Evolutionary conservation across 2,797 vertebrate genomes (phyloP).

Genomic region (Cuniculus paca): DNA sequence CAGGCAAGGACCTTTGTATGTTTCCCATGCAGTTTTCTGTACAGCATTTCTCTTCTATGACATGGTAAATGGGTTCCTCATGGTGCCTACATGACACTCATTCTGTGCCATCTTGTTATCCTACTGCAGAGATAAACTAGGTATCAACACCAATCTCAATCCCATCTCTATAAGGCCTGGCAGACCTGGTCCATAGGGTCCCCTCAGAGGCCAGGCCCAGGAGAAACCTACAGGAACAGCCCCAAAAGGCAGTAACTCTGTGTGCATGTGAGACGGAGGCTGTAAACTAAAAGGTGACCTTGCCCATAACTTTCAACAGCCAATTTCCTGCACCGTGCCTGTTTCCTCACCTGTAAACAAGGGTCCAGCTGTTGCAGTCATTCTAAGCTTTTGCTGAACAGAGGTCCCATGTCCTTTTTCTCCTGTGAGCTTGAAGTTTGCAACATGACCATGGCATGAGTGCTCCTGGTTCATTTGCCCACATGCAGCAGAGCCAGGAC

Average conservation of each 20-base stretch:
- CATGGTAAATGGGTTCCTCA: neutral
- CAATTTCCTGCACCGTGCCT: neutral
- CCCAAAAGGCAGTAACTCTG: neutral
- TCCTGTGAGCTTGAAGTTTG: neutral
- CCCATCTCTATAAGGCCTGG: neutral
- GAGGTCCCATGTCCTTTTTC: neutral
- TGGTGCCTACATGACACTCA: neutral
- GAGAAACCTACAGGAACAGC: neutral
- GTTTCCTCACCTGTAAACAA: neutral
- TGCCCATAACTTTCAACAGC: neutral
- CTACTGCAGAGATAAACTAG: neutral
- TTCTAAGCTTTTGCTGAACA: neutral
- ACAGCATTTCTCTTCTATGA: neutral
- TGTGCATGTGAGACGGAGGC: too few species aligned
- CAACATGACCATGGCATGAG: neutral
- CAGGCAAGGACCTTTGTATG: neutral
- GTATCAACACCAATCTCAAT: neutral
- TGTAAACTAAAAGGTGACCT: neutral
- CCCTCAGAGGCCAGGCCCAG: neutral
- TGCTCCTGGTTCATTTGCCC: neutral
- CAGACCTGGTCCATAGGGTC: neutral
- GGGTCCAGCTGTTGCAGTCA: neutral
- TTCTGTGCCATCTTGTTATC: neutral
- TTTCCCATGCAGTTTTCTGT: neutral
- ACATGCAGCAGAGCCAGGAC: neutral